A percentile compares a stretch with the other conserved stretches of the same genome.
Conservation (phyloP, 1,140 invertebrate genomes). For the Nasonia longicornis region DNA sequence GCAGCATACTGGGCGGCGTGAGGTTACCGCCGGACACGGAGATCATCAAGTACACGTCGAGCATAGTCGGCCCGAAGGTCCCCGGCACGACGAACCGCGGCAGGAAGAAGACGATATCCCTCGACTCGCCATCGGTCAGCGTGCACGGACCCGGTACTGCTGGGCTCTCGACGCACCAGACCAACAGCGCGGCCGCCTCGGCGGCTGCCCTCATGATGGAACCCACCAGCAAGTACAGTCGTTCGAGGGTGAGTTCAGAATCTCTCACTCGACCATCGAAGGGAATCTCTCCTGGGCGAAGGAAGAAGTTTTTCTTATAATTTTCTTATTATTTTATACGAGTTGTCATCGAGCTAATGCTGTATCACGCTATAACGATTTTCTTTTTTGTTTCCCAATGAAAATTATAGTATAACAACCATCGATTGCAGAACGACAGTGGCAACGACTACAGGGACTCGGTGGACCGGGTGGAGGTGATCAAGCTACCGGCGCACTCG, state of each 20-base stretch:
- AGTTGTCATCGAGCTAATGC: background rate
- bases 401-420: conserved; percentile 4
- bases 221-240: conserved; percentile 64
- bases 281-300: background rate
- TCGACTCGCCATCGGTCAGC: conserved; percentile 83
- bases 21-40: conserved; percentile 88
- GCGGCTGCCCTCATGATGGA: conserved; percentile 52
- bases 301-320: background rate
- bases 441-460: conserved; percentile 36
- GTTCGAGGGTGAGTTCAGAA: conserved; percentile 55
- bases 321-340: background rate
- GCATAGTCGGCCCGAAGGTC: conserved; percentile 84
- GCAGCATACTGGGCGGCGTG: conserved; percentile 82
- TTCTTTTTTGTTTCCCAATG: background rate
- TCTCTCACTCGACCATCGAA: background rate
- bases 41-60: conserved; percentile 90
- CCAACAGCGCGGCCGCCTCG: conserved; percentile 57
- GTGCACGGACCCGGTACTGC: conserved; percentile 68
- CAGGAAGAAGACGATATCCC: conserved; percentile 86
- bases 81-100: conserved; percentile 85
- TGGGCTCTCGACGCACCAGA: conserved; percentile 62
- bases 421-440: conserved; percentile 36
- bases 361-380: background rate
- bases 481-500: conserved; percentile 76
- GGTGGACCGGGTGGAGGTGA: conserved; percentile 80